Evolutionary conservation across 2,888 invertebrate genomes (phyloP).

Genomic region (Baccha elongata): DNA sequence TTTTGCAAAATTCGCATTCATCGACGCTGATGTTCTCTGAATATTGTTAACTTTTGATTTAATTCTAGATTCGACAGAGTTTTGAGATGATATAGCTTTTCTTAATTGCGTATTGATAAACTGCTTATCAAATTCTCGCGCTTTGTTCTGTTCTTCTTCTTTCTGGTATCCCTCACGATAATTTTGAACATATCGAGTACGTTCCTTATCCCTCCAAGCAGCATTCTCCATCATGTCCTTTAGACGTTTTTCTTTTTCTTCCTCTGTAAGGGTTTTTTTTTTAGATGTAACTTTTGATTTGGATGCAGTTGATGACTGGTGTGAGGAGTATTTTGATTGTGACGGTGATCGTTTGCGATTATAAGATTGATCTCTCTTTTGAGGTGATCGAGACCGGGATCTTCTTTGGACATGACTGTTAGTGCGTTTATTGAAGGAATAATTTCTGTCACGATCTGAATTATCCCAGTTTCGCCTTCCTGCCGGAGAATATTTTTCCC

Average conservation of each 20-base stretch:
- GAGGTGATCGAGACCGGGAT: slow-evolving; percentile 20
- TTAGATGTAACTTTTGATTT: slow-evolving; percentile 72
- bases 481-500: not conserved
- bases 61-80: slow-evolving; percentile 91
- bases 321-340: slow-evolving; percentile 18
- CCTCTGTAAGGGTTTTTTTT: slow-evolving; percentile 82
- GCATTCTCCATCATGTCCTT: slow-evolving; percentile 94
- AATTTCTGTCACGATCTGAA: slow-evolving; percentile 7
- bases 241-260: slow-evolving; percentile 88
- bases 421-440: not conserved
- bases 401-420: slow-evolving; percentile 6
- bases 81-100: slow-evolving; percentile 84
- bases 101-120: slow-evolving; percentile 82
- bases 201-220: slow-evolving; percentile 86
- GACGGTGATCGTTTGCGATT: slow-evolving; percentile 32
- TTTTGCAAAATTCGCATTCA: slow-evolving; percentile 93
- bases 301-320: slow-evolving; percentile 34
- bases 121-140: slow-evolving; percentile 83
- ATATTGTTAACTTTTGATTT: slow-evolving; percentile 95
- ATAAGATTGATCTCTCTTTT: not conserved
- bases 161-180: slow-evolving; percentile 85
- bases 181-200: slow-evolving; percentile 85
- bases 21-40: slow-evolving; percentile 90
- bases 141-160: slow-evolving; percentile 81
- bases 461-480: slow-evolving; percentile 30